phyloP scores from a whole-genome alignment of 2,113 vertebrate genomes.

The Lamprotornis superbus region DNA sequence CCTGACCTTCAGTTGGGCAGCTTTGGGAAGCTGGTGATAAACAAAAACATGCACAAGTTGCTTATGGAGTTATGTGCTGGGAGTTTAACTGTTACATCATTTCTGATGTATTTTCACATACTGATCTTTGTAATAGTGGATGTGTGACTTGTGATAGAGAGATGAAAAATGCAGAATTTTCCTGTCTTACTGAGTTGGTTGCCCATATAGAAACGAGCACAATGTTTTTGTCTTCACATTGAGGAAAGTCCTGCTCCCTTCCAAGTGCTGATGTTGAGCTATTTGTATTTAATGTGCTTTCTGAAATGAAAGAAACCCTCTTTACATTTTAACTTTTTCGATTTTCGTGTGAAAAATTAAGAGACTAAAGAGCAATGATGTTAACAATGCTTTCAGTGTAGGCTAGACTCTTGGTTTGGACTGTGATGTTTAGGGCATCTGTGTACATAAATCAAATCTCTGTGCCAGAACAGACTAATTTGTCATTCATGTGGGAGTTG shows the following conservation, averaged over 20 bases:
- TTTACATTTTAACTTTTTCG: not conserved
- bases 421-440: not conserved
- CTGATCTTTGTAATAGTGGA: not conserved
- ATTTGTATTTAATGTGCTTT: not conserved
- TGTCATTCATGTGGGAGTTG: not conserved
- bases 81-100: not conserved
- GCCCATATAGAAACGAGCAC: not conserved
- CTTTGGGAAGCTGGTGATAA: not conserved
- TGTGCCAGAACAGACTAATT: not conserved
- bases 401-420: not conserved
- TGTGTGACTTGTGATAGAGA: not conserved
- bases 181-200: not conserved
- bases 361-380: not conserved
- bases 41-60: fast-evolving
- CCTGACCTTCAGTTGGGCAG: not conserved
- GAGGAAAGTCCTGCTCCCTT: not conserved
- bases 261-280: not conserved
- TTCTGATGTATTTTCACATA: not conserved
- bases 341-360: not conserved
- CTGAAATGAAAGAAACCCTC: not conserved
- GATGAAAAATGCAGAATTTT: not conserved
- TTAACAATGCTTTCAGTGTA: not conserved
- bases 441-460: not conserved
- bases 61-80: not conserved
- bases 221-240: not conserved